Base-by-base conservation (phyloP, 2,113 vertebrate species). In the Trogon melanurus region DNA sequence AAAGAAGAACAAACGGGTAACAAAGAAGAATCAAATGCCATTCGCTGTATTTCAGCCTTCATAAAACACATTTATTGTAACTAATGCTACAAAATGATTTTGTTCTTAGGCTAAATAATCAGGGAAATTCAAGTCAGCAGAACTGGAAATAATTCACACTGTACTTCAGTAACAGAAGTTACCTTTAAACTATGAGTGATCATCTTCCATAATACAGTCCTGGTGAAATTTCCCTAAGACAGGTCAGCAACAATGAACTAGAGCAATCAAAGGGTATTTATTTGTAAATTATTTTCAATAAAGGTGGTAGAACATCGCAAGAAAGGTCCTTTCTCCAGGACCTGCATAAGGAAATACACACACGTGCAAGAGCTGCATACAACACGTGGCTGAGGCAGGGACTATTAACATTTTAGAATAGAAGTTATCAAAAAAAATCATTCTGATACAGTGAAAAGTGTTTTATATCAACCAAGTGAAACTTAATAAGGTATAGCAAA, bases 1-100 rank as follows among this genome's bases (percentile, higher is more conserved):
- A 84, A 74, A 69, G 83, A 91, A 95, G 78, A 95, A 94, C 91
- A 96, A 94, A 92, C 0, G 27, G 87, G 17, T 57, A 95, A 87
- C 78, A 81, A 79, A 90, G 78, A n/a, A 90, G 60, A 91, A 83
- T 69, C 71, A 82, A 95, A 94, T 50, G 14, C 22, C 9, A 1
- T 91, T 66, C 81, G 73, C 62, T 76, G 47, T 61, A 85, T 82
- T 93, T 69, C 78, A 88, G 66, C 30, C 79, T 88, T 82, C 79
- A 73, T 58, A 54, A 73, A 89, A 61, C 54, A 79, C 48, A 75
- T 69, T 67, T 85, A 65, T 47, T 44, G 56, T 8, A 89, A 66
- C 71, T n/a, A 61, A 60, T 72, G 64, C 34, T 65, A 84, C 57
- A 92, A 91, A n/a, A 36, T 81, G 45, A 51, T 65, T 91, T 72